A percentile compares a stretch with the other conserved stretches of the same genome.
phyloP scores from a whole-genome alignment of 2,888 invertebrate genomes.

The Acanthopleura granulata region DNA sequence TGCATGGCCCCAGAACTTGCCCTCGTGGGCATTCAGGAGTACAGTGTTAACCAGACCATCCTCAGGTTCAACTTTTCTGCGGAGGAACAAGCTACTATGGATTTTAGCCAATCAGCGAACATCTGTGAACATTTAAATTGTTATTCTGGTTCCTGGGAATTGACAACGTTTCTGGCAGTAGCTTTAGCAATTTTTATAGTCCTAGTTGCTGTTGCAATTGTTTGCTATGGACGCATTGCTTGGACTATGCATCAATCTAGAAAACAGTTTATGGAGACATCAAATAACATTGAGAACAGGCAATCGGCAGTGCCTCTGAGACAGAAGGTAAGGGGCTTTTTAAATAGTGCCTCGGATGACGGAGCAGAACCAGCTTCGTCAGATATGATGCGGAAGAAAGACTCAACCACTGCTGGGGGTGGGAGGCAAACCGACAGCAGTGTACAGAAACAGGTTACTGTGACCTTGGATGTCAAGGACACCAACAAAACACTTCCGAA shows the following conservation, averaged over 20 bases:
- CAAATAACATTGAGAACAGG: background rate
- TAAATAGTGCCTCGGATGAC: background rate
- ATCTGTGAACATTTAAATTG: conserved; percentile 8
- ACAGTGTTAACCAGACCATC: conserved; percentile 26
- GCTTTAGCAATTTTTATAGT: background rate
- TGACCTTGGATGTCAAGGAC: background rate
- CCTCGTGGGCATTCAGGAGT: background rate
- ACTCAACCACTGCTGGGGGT: background rate
- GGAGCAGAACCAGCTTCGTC: background rate
- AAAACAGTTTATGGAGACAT: background rate
- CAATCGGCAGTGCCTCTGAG: background rate
- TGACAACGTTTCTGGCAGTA: background rate
- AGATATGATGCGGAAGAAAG: background rate
- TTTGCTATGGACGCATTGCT: conserved; percentile 11
- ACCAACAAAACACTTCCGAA: background rate
- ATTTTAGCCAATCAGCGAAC: background rate
- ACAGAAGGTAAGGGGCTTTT: background rate
- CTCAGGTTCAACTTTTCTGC: conserved; percentile 27
- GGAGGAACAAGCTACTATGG: background rate
- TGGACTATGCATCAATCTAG: background rate
- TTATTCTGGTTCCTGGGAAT: background rate
- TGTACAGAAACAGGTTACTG: background rate
- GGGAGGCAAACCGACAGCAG: background rate
- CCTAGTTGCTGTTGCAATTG: background rate
- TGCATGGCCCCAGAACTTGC: conserved; percentile 6